phyloP scores from a whole-genome alignment of 2,113 vertebrate species.

The Brachyhypopomus gauderio region DNA sequence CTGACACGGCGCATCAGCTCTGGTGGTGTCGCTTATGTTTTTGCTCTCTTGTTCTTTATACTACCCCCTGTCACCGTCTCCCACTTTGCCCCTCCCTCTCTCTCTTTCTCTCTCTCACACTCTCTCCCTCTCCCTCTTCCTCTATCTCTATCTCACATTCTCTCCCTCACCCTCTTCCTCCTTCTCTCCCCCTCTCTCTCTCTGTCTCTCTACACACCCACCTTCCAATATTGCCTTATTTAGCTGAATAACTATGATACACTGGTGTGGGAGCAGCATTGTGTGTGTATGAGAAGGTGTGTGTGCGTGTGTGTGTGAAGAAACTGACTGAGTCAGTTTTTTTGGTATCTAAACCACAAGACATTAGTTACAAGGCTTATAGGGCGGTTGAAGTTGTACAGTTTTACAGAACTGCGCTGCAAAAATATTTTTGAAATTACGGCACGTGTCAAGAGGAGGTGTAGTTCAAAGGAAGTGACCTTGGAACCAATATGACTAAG shows the following conservation, averaged over 20 bases:
- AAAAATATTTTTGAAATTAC: not conserved
- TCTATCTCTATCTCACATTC: not conserved
- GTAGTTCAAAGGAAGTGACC: not conserved
- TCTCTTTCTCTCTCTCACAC: slow-evolving; percentile 19
- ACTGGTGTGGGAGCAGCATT: slow-evolving; percentile 28
- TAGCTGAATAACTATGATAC: slow-evolving; percentile 46
- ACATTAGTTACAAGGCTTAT: not conserved
- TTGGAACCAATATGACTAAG: slow-evolving; percentile 29
- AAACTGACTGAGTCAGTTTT: slow-evolving; percentile 30
- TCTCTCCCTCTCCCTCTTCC: not conserved
- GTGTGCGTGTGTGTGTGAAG: slow-evolving; percentile 1
- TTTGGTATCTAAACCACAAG: not conserved
- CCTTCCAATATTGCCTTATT: slow-evolving; percentile 57
- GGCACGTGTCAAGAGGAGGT: not conserved
- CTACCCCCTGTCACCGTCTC: slow-evolving; percentile 33
- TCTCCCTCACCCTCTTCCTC: not conserved
- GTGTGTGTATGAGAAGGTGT: not conserved
- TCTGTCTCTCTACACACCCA: slow-evolving; percentile 30
- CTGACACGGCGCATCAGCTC: not conserved
- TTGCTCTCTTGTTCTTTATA: slow-evolving; percentile 32
- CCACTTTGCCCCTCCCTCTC: slow-evolving; percentile 28
- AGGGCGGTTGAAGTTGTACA: not conserved
- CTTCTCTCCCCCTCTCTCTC: not conserved
- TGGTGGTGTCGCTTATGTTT: not conserved
- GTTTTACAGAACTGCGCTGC: too few species aligned